Evolutionary conservation across 2,113 vertebrate genomes (phyloP), one percentile per base, ranked within the genome.

Genomic region (Elachura formosa): DNA sequence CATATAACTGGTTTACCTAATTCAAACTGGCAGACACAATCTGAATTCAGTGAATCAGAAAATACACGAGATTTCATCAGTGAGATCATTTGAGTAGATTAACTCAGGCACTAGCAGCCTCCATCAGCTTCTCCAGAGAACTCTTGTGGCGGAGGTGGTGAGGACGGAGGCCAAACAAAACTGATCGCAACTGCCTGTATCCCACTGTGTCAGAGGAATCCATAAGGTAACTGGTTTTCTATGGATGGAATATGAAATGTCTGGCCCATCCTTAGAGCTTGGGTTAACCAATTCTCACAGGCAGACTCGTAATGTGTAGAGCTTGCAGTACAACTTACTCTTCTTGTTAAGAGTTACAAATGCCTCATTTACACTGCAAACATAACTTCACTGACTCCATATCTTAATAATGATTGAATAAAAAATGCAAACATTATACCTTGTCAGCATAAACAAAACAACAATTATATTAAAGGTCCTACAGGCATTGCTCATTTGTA

Each of bases 41-140:
- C 85, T 88, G 90, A 85, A 71, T 58, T 74, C 85, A 77, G 75
- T 80, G 85, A 90, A 46, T 94, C 82, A 92, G 85, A 90, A 94
- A 79, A 80, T 62, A 33, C 9, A 11, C 4, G 19, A 54, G 71
- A 46, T 76, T 90, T 83, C 71, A 49, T 58, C 78, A 79, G 52
- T 0, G 6, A 82, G 67, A 68, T 52, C 3, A 0, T 91, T 61
- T 64, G 58, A 58, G 64, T 8, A 83, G 54, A 62, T 43, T 62
- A 85, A 41, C 59, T 10, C 63, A 51, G 55, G 51, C 59, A 74
- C 45, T 46, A 51, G 34, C 46, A 80, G 51, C 8, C 0, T 77
- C 64, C 0, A 0, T 62, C 41, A 74, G 46, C 33, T 86, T 59
- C 76, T 84, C 71, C 54, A 41, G n/a, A 66, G 75, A 85, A 3